Evolutionary conservation across 2,113 vertebrate species (phyloP).

Genomic region (Psilopogon haemacephalus): DNA sequence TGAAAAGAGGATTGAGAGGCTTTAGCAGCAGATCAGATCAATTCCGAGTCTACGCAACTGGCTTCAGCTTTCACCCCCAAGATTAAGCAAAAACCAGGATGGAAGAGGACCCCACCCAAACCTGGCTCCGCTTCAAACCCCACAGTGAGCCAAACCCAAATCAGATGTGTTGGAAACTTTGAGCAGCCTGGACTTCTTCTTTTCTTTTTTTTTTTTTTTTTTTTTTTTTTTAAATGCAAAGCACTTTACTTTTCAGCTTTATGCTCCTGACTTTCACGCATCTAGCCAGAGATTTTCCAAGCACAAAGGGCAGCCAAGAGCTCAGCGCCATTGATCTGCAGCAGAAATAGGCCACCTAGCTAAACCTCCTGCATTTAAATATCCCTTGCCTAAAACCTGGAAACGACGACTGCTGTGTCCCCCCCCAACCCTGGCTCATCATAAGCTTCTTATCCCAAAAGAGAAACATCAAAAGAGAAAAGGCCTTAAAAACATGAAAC

Average conservation of each 20-base stretch:
- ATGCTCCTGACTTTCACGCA: not conserved
- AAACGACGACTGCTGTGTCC: not conserved
- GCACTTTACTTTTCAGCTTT: not conserved
- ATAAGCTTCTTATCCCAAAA: constrained; percentile 59
- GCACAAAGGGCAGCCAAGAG: constrained; percentile 7
- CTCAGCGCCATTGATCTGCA: constrained; percentile 26
- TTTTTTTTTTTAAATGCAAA: not conserved
- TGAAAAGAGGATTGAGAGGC: not conserved
- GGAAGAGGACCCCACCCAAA: not conserved
- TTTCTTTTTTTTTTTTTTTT: no score
- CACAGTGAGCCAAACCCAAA: not conserved
- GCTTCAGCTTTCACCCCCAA: not conserved
- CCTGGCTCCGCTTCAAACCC: not conserved
- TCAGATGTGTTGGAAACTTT: not conserved
- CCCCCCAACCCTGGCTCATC: not conserved
- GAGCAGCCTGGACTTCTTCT: not conserved
- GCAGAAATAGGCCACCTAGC: constrained; percentile 46
- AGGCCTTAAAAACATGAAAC: constrained; percentile 43
- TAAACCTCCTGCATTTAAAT: constrained; percentile 40
- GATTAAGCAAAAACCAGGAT: not conserved
- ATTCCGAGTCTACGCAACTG: accelerated
- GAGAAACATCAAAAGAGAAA: constrained; percentile 43
- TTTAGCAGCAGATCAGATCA: not conserved
- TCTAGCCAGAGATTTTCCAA: constrained; percentile 21
- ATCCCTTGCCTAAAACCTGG: constrained; percentile 26